Conservation (phyloP, 2,888 invertebrate species). For the Hoplodrina ambigua region DNA sequence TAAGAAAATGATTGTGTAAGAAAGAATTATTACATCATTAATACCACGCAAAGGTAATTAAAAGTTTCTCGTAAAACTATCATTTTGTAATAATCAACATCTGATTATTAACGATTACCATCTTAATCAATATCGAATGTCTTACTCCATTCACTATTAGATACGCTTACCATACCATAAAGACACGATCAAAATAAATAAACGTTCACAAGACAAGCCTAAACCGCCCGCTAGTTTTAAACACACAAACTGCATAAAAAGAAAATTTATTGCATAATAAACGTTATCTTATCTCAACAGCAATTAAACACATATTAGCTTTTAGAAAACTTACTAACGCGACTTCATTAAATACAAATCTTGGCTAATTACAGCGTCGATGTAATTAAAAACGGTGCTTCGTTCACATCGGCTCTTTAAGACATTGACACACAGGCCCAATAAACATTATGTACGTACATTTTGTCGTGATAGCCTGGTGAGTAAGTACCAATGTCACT, state of each 20-base stretch:
- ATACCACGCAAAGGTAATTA: constrained; percentile 21
- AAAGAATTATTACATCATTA: constrained; percentile 26
- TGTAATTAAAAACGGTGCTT: constrained; percentile 65
- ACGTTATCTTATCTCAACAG: constrained; percentile 63
- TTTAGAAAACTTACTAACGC: constrained; percentile 67
- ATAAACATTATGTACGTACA: neutral
- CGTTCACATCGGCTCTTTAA: constrained; percentile 44
- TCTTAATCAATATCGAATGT: constrained; percentile 43
- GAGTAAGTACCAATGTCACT: neutral
- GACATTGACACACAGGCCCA: neutral
- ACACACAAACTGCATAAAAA: constrained; percentile 38
- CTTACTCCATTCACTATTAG: constrained; percentile 21
- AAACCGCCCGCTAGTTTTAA: constrained; percentile 36
- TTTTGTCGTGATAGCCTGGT: neutral
- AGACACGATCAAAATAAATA: constrained; percentile 28
- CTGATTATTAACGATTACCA: constrained; percentile 42
- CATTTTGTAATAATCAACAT: constrained; percentile 43
- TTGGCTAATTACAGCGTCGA: constrained; percentile 73
- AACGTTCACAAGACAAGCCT: constrained; percentile 9
- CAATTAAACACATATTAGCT: constrained; percentile 64
- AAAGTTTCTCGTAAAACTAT: constrained; percentile 34
- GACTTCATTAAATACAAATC: constrained; percentile 74
- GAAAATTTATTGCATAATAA: constrained; percentile 59
- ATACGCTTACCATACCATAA: constrained; percentile 18
- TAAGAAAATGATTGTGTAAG: constrained; percentile 3